Evolutionary conservation across 2,888 invertebrate species (phyloP).

Genomic region (Bombylius discolor): DNA sequence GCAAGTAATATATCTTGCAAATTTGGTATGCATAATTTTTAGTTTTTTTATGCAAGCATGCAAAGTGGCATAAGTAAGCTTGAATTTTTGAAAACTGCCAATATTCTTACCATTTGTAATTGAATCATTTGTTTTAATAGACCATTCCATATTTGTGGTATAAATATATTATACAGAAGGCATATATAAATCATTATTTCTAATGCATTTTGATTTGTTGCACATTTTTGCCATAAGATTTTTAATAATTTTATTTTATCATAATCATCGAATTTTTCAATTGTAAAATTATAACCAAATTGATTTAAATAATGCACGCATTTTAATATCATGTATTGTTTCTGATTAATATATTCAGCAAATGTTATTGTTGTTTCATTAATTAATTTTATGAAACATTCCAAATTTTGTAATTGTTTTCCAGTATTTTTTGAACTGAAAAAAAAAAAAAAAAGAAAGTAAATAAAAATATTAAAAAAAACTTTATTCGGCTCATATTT

Average conservation of each 20-base stretch:
- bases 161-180: constrained; percentile 30
- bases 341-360: constrained; percentile 26
- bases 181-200: constrained; percentile 33
- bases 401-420: constrained; percentile 32
- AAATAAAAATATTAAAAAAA: background rate
- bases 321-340: constrained; percentile 31
- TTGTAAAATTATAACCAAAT: constrained; percentile 31
- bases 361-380: constrained; percentile 26
- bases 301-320: constrained; percentile 34
- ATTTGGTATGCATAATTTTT: too few relatives aligned
- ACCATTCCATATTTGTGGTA: constrained; percentile 35
- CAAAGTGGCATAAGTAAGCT: too few relatives aligned
- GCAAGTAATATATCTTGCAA: too few relatives aligned
- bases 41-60: too few relatives aligned
- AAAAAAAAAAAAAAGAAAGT: background rate
- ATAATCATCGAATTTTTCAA: constrained; percentile 32
- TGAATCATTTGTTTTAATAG: constrained; percentile 34
- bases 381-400: constrained; percentile 33
- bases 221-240: constrained; percentile 32
- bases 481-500: constrained; percentile 6
- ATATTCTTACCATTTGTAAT: constrained; percentile 26
- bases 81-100: too few relatives aligned
- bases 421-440: constrained; percentile 21
- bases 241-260: constrained; percentile 34
- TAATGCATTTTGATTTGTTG: constrained; percentile 27